A percentile compares a stretch with the other conserved stretches of the same genome.
Conservation (phyloP, 1,140 invertebrate genomes). For the Neotoxoptera formosana region DNA sequence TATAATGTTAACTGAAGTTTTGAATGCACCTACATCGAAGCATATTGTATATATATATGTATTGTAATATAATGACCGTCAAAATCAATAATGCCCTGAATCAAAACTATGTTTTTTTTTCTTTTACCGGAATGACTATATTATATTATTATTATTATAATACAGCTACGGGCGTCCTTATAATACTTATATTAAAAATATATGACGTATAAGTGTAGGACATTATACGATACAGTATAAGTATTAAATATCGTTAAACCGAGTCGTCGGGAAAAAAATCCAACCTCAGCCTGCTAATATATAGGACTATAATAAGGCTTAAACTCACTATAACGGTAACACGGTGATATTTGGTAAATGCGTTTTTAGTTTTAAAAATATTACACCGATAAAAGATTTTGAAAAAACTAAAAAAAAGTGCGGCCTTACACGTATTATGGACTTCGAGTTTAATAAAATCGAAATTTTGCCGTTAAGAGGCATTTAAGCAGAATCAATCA, state of each 20-base stretch:
- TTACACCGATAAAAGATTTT: no score
- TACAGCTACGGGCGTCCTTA: not conserved
- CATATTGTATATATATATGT: not conserved
- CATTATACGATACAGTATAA: not conserved
- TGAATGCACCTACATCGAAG: not conserved
- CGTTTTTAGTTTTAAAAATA: no score
- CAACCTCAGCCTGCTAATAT: not conserved
- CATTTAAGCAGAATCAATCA: no score
- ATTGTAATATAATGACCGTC: conserved; percentile 20
- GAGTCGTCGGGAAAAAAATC: not conserved
- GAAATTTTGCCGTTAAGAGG: no score
- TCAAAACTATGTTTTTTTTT: conserved; percentile 2
- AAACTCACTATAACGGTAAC: no score
- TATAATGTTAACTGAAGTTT: not conserved
- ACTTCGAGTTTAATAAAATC: no score
- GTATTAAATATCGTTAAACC: conserved; percentile 8
- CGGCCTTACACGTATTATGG: no score
- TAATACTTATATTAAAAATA: not conserved
- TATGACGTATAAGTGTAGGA: not conserved
- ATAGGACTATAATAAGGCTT: not conserved
- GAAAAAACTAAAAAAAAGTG: no score
- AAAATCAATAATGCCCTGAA: conserved; percentile 27
- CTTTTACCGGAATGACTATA: not conserved
- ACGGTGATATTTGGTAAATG: no score
- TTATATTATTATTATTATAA: not conserved